Evolutionary conservation across 2,797 vertebrate species (phyloP).

Genomic region (Phaenicophaeus curvirostris): DNA sequence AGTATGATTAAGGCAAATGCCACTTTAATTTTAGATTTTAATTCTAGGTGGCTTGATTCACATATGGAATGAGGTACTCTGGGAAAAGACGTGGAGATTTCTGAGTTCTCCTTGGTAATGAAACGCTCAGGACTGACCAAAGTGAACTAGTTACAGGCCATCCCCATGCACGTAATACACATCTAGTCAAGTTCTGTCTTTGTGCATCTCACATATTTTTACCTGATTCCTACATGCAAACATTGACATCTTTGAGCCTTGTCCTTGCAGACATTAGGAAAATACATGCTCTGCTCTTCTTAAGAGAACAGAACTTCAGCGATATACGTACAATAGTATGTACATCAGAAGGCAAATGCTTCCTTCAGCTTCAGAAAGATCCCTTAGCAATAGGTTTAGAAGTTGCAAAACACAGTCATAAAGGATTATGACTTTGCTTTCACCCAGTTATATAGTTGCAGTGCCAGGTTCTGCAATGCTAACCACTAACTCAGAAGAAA

Average conservation of each 20-base stretch:
- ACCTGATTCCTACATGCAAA: background rate
- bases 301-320: background rate
- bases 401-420: background rate
- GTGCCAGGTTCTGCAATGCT: background rate
- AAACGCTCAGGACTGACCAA: background rate
- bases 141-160: background rate
- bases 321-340: background rate
- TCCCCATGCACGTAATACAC: fast-evolving
- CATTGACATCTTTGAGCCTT: background rate
- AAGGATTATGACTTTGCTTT: background rate
- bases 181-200: background rate
- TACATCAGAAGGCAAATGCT: background rate
- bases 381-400: background rate
- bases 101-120: background rate
- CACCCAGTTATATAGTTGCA: background rate
- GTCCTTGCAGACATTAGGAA: background rate
- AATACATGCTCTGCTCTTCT: background rate
- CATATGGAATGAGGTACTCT: background rate
- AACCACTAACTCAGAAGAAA: background rate
- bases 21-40: background rate
- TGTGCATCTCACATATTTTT: background rate
- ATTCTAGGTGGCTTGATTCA: background rate
- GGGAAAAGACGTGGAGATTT: background rate
- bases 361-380: background rate
- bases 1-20: background rate